Evolutionary conservation across 2,113 vertebrate genomes (phyloP), one percentile per base, ranked within the genome.

Genomic region (Larimichthys crocea): DNA sequence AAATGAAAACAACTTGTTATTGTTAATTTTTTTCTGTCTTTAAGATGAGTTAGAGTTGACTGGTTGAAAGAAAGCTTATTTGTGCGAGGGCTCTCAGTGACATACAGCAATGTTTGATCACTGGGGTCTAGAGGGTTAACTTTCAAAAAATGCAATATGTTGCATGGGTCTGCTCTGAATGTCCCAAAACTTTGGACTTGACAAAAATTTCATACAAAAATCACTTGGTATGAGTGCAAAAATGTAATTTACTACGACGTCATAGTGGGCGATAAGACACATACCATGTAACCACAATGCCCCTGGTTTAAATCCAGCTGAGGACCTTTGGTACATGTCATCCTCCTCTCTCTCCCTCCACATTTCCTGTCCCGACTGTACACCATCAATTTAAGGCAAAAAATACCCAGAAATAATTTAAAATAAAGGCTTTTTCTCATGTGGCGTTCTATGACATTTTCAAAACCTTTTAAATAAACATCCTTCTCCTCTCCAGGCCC

Each of bases 381-480:
- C 42, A 48, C 44, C 24, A 70, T 53, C 31, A 53, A 20, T 52
- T 40, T 24, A 24, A 68, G n/a, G 19, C 20, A 7, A 31, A 59
- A 59, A 52, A 52, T 10, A 3, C 14, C 46, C 73, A 35, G 10
- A 63, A 62, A 31, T 44, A 40, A 62, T 29, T 26, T 24, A 9
- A 31, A 40, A 35, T 14, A 62, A 42, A 26, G 2, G 2, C 22
- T 8, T n/a, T 14, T 40, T 44, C 35, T 40, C 3, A 61, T 62
- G 67, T 48, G 59, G 59, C 3, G 3, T n/a, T n/a, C 10, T 31
- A 3, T 62, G 66, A 62, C 67, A 56, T 55, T 79, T 63, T 31
- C 19, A 29, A 35, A 55, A 55, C 11, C 0, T 22, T 63, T 80
- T 10, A 46, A 14, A 63, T 42, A 63, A 68, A 62, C 31, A 15